Percentiles rank a stretch among this genome's conserved stretches.
These are phyloP conservation scores for Coregonus suidteri DNA, from an alignment of 2,797 vertebrate species.

Conservation along the genomic window DNA sequence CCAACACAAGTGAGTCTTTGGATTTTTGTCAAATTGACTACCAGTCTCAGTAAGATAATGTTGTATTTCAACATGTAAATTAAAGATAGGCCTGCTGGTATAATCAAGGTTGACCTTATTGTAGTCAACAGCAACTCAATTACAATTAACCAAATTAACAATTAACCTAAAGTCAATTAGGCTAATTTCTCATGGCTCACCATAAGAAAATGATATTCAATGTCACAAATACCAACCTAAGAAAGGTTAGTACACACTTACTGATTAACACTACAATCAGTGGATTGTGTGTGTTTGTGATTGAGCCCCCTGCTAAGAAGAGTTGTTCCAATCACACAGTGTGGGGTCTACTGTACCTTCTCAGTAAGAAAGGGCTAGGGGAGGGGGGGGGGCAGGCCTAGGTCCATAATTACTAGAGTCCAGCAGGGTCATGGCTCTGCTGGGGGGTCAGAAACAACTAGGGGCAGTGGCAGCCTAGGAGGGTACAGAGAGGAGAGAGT, in stretches of 20 bases:
- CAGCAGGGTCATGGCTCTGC: no score
- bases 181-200: no score
- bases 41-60: not conserved
- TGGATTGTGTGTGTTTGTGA: not conserved
- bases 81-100: not conserved
- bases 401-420: not conserved
- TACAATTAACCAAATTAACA: not conserved
- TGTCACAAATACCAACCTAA: conserved; percentile 21
- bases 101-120: not conserved
- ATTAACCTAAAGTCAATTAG: not conserved
- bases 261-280: conserved; percentile 9
- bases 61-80: not conserved
- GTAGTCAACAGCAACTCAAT: not conserved
- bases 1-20: not conserved
- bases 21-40: not conserved
- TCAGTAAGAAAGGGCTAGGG: no score
- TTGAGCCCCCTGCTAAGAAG: conserved; percentile 40
- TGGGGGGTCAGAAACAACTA: not conserved
- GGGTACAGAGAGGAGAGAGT: no score
- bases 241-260: conserved; percentile 34
- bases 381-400: no score
- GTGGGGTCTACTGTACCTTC: conserved; percentile 42
- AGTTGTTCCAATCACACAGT: conserved; percentile 56
- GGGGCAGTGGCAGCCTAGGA: not conserved
- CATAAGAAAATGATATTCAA: no score